Evolutionary conservation across 2,797 vertebrate species (phyloP).

Genomic region (Lycodopsis pacificus): DNA sequence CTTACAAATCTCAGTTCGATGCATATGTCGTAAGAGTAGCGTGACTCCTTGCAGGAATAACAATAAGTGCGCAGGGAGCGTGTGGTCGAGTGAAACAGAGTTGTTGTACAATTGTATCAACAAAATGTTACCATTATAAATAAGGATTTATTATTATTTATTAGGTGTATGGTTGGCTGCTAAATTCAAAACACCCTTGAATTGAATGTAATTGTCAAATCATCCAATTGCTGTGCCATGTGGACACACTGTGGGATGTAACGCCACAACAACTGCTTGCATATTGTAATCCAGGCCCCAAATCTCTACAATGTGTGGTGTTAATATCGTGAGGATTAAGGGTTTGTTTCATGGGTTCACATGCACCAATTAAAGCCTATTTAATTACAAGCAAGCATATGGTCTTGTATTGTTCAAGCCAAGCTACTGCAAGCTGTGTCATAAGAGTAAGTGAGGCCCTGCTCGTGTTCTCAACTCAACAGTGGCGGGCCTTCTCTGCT

Average conservation of each 20-base stretch:
- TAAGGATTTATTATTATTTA: background rate
- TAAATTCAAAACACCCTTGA: background rate
- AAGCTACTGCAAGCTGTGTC: constrained; percentile 16
- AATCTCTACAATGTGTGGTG: constrained; percentile 37
- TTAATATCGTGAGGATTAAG: constrained; percentile 67
- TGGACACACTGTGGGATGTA: constrained; percentile 14
- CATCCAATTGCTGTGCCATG: background rate
- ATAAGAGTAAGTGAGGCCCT: background rate
- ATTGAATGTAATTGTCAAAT: background rate
- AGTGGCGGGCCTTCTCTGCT: too few species aligned
- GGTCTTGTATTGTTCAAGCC: constrained; percentile 21
- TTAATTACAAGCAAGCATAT: constrained; percentile 53
- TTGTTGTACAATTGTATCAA: too few species aligned
- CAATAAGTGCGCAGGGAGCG: too few species aligned
- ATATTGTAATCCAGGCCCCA: constrained; percentile 35
- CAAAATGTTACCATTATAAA: background rate
- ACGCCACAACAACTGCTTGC: constrained; percentile 29
- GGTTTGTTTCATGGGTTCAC: constrained; percentile 65
- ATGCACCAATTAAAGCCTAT: constrained; percentile 54
- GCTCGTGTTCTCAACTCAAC: background rate
- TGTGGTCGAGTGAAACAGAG: too few species aligned
- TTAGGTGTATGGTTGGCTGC: background rate
- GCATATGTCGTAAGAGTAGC: too few species aligned
- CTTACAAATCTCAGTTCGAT: too few species aligned
- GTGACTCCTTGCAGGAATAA: too few species aligned